A percentile compares a stretch with the other conserved stretches of the same genome.
These are phyloP conservation scores for Phengaris alcon DNA, from an alignment of 2,888 invertebrate genomes.

Conservation along the genomic window DNA sequence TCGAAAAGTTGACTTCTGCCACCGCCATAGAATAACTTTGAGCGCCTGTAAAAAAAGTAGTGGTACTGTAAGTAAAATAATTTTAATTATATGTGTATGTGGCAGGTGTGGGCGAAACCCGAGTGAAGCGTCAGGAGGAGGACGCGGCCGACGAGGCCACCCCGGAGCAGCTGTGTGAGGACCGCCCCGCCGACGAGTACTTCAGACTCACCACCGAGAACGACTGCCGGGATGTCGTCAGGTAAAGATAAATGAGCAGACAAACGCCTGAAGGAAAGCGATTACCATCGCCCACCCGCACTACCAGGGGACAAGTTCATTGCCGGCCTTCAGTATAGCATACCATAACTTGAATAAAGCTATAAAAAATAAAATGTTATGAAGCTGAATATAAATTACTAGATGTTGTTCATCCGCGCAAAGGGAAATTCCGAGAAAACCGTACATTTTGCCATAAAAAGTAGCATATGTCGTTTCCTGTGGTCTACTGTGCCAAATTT, in stretches of 20 bases:
- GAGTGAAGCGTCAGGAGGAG: slow-evolving; percentile 85
- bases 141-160: slow-evolving; percentile 80
- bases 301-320: not conserved
- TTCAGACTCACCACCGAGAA: slow-evolving; percentile 90
- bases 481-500: too few species aligned
- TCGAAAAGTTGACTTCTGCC: too few species aligned
- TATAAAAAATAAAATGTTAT: not conserved
- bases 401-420: too few species aligned
- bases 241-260: slow-evolving; percentile 75
- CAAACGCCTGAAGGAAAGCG: not conserved
- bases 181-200: slow-evolving; percentile 94
- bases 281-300: not conserved
- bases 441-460: too few species aligned
- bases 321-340: not conserved
- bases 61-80: not conserved
- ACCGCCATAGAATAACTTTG: too few species aligned
- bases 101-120: slow-evolving; percentile 68
- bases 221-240: slow-evolving; percentile 95
- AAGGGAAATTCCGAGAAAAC: too few species aligned
- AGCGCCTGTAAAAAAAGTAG: too few species aligned
- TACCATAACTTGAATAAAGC: not conserved
- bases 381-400: too few species aligned
- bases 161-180: slow-evolving; percentile 91
- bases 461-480: too few species aligned
- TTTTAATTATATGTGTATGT: not conserved